Conservation (phyloP, 1,140 invertebrate species). For the Solenopsis fugax region DNA sequence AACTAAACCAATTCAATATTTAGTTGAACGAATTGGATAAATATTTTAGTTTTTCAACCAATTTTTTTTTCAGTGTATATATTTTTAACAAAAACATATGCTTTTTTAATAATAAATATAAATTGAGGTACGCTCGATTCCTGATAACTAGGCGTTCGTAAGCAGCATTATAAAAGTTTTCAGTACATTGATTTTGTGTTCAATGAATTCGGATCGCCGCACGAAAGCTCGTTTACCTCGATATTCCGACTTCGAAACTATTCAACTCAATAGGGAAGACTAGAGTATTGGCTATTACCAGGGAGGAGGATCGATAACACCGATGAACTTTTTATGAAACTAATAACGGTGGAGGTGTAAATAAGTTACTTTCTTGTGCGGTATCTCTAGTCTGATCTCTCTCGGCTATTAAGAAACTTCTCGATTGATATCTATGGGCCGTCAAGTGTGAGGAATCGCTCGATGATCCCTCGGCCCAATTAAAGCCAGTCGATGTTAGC, state of each 20-base stretch:
- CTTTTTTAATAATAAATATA: background rate
- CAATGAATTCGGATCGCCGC: background rate
- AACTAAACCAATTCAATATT: too few relatives aligned
- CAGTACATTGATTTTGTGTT: constrained; percentile 5
- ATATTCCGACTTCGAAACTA: constrained; percentile 13
- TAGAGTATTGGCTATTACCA: constrained; percentile 12
- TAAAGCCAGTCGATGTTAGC: constrained; percentile 27
- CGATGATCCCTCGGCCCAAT: constrained; percentile 47
- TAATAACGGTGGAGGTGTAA: constrained; percentile 47
- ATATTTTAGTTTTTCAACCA: too few relatives aligned
- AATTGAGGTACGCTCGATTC: background rate
- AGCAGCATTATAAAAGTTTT: constrained; percentile 34
- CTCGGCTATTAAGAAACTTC: constrained; percentile 50
- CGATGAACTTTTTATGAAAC: constrained; percentile 55
- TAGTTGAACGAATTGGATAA: too few relatives aligned
- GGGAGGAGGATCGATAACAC: constrained; percentile 29
- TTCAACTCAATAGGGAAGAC: constrained; percentile 6
- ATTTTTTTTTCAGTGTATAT: too few relatives aligned
- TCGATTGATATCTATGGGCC: constrained; percentile 49
- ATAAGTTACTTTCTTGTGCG: constrained; percentile 21
- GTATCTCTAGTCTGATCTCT: constrained; percentile 22
- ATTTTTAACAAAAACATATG: background rate
- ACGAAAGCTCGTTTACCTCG: constrained; percentile 7
- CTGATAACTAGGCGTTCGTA: background rate
- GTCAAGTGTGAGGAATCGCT: constrained; percentile 28